Evolutionary conservation across 92 coral and sea anemone genomes (phyloP), one percentile per base, ranked within the genome.

Genomic region (Epizoanthus stellaris): DNA sequence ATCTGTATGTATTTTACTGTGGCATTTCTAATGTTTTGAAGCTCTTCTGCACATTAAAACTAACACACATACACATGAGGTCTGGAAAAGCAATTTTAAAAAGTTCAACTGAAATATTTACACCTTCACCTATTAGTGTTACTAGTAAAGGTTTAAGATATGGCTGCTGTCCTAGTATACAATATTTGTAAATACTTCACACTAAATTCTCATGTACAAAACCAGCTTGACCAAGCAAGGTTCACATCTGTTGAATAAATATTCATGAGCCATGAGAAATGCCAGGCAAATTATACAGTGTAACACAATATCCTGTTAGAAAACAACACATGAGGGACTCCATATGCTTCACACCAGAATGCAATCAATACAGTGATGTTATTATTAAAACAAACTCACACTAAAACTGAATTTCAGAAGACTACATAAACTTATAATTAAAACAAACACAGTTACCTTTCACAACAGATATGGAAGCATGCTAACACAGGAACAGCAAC

Each of bases 1-100:
- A 30, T 30, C 34, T 30, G 34, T 30, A 30, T 30, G 34, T 30
- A 30, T 1, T 30, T 30, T 30, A 30, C 34, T 30, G 34, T 0
- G 34, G 34, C 34, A 30, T 64, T 64, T 64, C 39, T 64, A 64
- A 23, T 21, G 30, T 5, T 61, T 11, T 61, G 66, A 5, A 11
- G n/a, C 9, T 19, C 5, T 10, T 30, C 14, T 10, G 16, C 30
- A 6, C 2, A 16, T 14, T 1, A 11, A 68, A 68, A 3, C 30
- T 68, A 40, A 68, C 73, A 68, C 49, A 68, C 56, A 49, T 13
- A 8, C 11, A 7, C 1, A 8, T 49, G 56, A 49, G 56, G 73
- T 68, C 42, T 13, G 73, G 52, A 68, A 68, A 38, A 36, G 20
- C 52, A 68, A 68, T 68, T 68, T n/a, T n/a, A n/a, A n/a, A 68